phyloP scores from a whole-genome alignment of 2,797 vertebrate genomes.

The Hydrocynus forskahlii region DNA sequence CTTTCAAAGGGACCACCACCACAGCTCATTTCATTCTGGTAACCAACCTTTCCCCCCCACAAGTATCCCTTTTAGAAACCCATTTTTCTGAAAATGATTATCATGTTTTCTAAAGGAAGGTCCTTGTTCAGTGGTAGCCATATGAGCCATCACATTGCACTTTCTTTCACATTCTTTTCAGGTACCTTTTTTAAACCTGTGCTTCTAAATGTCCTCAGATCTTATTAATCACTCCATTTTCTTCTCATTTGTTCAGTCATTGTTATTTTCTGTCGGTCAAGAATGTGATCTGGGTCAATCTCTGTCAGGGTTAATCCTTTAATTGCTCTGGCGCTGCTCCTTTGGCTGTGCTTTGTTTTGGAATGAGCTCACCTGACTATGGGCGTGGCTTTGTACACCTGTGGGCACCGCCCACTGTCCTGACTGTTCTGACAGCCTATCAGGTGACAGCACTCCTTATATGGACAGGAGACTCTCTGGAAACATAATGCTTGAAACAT shows the following conservation, averaged over 20 bases:
- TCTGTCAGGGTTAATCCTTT: slow-evolving; percentile 57
- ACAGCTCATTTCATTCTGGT: no score
- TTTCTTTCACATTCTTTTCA: not conserved
- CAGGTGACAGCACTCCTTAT: slow-evolving; percentile 65
- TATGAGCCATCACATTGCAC: no score
- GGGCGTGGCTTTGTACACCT: slow-evolving; percentile 65
- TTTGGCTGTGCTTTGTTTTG: slow-evolving; percentile 28
- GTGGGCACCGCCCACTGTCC: slow-evolving; percentile 48
- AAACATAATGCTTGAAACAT: slow-evolving; percentile 48
- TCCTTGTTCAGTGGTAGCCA: no score
- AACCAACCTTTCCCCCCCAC: no score
- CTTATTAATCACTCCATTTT: slow-evolving; percentile 18
- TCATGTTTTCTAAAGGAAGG: no score
- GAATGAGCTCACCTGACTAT: slow-evolving; percentile 58
- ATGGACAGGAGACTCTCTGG: slow-evolving; percentile 59
- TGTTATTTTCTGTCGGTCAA: slow-evolving; percentile 50
- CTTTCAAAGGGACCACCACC: no score
- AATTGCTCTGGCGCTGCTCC: slow-evolving; percentile 44
- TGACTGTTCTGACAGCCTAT: slow-evolving; percentile 62
- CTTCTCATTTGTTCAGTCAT: slow-evolving; percentile 45
- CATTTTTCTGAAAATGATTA: no score
- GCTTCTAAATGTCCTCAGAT: slow-evolving; percentile 17
- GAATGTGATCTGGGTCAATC: slow-evolving; percentile 58
- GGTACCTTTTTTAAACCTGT: not conserved
- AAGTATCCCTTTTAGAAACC: no score